Evolutionary conservation across 2,888 invertebrate species (phyloP), one percentile per base, ranked within the genome.

Genomic region (Catocala fraxini): DNA sequence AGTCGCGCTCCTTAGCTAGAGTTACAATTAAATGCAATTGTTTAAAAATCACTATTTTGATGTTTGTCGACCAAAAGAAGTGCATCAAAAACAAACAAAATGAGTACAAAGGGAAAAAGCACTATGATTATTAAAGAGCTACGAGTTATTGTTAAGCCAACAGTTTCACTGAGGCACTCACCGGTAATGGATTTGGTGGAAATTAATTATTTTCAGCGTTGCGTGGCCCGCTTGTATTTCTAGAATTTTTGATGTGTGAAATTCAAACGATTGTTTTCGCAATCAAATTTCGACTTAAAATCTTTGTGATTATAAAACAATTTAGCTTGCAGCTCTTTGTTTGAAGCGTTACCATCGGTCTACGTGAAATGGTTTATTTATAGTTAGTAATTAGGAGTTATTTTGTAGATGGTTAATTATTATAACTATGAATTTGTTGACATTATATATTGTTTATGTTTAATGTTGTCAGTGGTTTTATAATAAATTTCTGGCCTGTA

Each of bases 161-260:
- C 83, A 83, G 82, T 86, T 88, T 86, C 81, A 82, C 77, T 65
- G 73, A 76, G 82, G 79, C 87, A 87, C 89, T 87, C 86, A 81
- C 72, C 81, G 67, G 76, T 90, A 89, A 90, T 89, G 87, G 88
- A 85, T 89, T 86, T 83, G 83, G 82, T 83, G 77, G 75, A 86
- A 85, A 90, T 89, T 90, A 89, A 89, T 90, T 89, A 89, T 89
- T 89, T 89, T 84, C 85, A 84, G 76, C 78, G 81, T 73, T 79
- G 73, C 77, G 73, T 80, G 70, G 67, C 65, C 65, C 69, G 70
- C 65, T 60, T 75, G 79, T 80, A 73, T 84, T 83, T 80, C 85
- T 80, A 83, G 84, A 87, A 82, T 84, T 85, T 89, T 85, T 84
- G 84, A 83, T 84, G 84, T 87, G 84, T 86, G 80, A 87, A 86